These are phyloP conservation scores for Homarus gammarus DNA, from an alignment of 2,888 invertebrate genomes.

Conservation along the genomic window DNA sequence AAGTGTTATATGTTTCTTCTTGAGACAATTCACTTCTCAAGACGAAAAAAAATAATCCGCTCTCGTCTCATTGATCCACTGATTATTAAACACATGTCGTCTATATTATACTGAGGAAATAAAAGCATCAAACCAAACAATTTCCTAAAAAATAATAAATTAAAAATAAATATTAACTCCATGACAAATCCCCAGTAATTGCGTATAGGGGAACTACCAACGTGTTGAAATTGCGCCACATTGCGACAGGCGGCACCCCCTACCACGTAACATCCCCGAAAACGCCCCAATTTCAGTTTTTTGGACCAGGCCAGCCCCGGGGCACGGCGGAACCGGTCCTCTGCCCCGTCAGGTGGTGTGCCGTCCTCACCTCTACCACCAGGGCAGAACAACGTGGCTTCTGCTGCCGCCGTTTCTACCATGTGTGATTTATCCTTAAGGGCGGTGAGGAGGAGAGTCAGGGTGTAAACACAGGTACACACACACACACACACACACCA, in stretches of 20 bases:
- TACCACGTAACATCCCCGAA: neutral
- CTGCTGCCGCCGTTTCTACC: neutral
- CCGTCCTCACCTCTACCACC: no score
- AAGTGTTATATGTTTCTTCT: no score
- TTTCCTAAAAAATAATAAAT: no score
- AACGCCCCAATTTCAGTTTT: neutral
- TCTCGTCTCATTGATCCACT: no score
- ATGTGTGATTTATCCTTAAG: neutral
- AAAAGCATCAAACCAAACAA: no score
- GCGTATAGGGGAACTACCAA: neutral
- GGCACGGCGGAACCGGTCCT: neutral
- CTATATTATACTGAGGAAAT: no score
- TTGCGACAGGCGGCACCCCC: neutral
- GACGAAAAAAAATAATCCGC: no score
- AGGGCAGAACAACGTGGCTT: neutral
- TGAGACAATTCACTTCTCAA: no score
- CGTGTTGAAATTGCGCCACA: neutral
- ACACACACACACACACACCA: slow-evolving; percentile 19
- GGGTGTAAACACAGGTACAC: neutral
- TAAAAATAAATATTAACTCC: no score
- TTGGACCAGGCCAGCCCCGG: neutral
- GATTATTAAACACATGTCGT: no score
- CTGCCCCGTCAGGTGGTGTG: no score
- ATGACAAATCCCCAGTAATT: neutral
- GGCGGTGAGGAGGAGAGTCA: neutral